Conservation (phyloP, 2,113 vertebrate species). For the Dipodomys spectabilis region DNA sequence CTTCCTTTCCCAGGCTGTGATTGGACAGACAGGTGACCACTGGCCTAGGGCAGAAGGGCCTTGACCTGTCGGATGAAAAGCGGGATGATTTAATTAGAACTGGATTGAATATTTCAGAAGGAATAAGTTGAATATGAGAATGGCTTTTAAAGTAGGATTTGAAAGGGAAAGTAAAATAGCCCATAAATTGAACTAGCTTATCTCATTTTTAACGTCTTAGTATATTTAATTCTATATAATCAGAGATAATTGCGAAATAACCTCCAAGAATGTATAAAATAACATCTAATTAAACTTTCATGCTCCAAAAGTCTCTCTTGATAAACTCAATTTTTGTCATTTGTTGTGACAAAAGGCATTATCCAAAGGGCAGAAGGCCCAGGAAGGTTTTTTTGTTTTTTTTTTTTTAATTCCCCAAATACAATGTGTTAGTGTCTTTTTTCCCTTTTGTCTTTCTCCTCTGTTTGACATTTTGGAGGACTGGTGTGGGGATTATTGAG, state of each 20-base stretch:
- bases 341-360: conserved; percentile 25
- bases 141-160: conserved; percentile 45
- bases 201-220: conserved; percentile 57
- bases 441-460: background rate
- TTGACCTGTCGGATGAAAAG: conserved; percentile 49
- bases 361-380: background rate
- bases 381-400: background rate
- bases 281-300: conserved; percentile 30
- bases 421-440: background rate
- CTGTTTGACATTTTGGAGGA: background rate
- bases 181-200: conserved; percentile 48
- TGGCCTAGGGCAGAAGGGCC: conserved; percentile 33
- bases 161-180: conserved; percentile 39
- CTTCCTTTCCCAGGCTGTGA: conserved; percentile 41
- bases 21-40: conserved; percentile 36
- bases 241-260: background rate
- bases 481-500: background rate
- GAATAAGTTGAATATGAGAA: conserved; percentile 55
- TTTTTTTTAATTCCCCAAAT: background rate
- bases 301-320: conserved; percentile 8
- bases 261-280: background rate
- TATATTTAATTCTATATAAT: conserved; percentile 62
- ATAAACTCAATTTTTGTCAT: background rate
- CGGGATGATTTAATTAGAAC: conserved; percentile 67
- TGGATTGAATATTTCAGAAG: conserved; percentile 58